A percentile compares a stretch with the other conserved stretches of the same genome.
phyloP scores from a whole-genome alignment of 2,888 invertebrate genomes.

The Asteroscopus sphinx region DNA sequence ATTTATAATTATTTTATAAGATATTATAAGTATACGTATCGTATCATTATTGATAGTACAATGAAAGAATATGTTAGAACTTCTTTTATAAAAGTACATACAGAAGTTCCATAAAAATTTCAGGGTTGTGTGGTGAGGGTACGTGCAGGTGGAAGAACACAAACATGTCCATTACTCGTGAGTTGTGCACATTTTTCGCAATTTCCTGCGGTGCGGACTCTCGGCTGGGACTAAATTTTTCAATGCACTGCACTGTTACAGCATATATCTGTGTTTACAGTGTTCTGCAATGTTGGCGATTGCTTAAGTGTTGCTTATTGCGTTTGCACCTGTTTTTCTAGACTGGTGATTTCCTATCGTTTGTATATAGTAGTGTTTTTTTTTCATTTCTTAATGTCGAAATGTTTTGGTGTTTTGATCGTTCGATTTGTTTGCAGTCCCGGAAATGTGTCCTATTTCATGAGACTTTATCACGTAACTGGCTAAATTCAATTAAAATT shows the following conservation, averaged over 20 bases:
- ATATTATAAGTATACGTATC: no score
- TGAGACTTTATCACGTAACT: no score
- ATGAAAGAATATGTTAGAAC: slow-evolving; percentile 16
- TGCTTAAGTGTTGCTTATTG: slow-evolving; percentile 60
- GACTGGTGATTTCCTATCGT: neutral
- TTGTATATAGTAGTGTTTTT: neutral
- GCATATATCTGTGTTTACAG: slow-evolving; percentile 60
- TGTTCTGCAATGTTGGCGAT: slow-evolving; percentile 46
- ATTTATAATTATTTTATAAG: no score
- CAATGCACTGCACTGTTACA: slow-evolving; percentile 66
- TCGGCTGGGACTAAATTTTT: slow-evolving; percentile 61
- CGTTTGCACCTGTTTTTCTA: slow-evolving; percentile 45
- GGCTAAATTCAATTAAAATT: no score
- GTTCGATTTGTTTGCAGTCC: no score
- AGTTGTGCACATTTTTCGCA: slow-evolving; percentile 70
- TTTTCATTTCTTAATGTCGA: no score
- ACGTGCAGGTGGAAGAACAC: slow-evolving; percentile 37
- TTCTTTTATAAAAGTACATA: slow-evolving; percentile 11
- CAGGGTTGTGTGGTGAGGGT: slow-evolving; percentile 29
- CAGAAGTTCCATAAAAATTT: slow-evolving; percentile 44
- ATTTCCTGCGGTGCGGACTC: slow-evolving; percentile 62
- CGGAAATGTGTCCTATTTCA: no score
- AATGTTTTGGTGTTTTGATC: no score
- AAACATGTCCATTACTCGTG: slow-evolving; percentile 67
- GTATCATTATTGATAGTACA: no score